These are phyloP conservation scores for Microcebus murinus DNA, from an alignment of 2,113 vertebrate species.

Conservation along the genomic window DNA sequence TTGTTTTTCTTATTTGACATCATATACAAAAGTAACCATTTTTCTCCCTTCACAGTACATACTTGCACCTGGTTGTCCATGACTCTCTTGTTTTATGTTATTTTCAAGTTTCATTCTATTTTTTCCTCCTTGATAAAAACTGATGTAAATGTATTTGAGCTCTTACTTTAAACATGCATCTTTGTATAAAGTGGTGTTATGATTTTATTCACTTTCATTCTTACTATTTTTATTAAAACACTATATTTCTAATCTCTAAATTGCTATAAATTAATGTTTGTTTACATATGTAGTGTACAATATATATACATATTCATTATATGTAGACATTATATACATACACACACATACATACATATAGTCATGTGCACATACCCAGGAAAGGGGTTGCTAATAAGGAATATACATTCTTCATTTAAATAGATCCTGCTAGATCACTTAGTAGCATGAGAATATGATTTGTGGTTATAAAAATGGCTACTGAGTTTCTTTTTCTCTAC, in stretches of 20 bases:
- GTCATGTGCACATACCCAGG: background rate
- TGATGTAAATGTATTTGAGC: background rate
- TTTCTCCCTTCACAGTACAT: background rate
- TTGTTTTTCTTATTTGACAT: background rate
- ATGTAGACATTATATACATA: background rate
- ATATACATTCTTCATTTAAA: background rate
- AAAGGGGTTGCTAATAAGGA: background rate
- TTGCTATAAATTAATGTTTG: background rate
- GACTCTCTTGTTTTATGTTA: background rate
- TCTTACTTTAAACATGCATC: background rate
- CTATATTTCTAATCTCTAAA: background rate
- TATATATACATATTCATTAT: background rate
- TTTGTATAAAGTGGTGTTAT: background rate
- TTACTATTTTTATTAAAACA: background rate
- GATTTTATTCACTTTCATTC: background rate
- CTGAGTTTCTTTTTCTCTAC: background rate
- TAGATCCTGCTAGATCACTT: background rate
- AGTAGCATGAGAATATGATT: background rate
- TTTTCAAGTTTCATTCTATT: background rate
- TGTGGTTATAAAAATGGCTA: background rate
- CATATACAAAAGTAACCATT: background rate
- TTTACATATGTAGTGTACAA: background rate
- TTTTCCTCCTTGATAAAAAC: background rate
- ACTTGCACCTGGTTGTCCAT: rapidly evolving
- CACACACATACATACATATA: background rate